Percentiles rank a stretch among this genome's conserved stretches.
Evolutionary conservation across 2,797 vertebrate genomes (phyloP).

Genomic region (Aeoliscus strigatus): DNA sequence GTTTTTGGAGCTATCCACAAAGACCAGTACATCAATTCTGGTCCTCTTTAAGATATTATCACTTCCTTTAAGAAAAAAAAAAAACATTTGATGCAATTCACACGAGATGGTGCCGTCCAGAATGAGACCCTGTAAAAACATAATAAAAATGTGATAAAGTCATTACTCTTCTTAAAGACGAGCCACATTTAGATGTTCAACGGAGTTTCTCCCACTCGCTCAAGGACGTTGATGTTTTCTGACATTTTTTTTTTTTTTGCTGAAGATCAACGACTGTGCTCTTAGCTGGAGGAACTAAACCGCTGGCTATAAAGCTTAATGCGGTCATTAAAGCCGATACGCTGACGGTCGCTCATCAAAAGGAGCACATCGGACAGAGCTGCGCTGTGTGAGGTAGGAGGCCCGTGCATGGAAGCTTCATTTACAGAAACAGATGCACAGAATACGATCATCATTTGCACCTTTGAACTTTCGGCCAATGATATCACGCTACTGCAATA

Average conservation of each 20-base stretch:
- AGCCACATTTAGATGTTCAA: conserved; percentile 4
- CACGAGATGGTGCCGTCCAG: not conserved
- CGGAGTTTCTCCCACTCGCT: conserved; percentile 16
- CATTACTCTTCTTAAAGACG: conserved; percentile 3
- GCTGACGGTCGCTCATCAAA: conserved; percentile 32
- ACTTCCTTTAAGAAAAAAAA: not conserved
- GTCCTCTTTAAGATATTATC: not conserved
- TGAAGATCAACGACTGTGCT: conserved; percentile 29
- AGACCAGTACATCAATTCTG: not conserved
- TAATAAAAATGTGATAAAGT: not conserved
- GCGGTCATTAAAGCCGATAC: conserved; percentile 47
- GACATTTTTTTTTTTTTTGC: conserved; percentile 44
- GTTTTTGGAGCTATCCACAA: too few relatives aligned
- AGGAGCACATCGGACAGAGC: conserved; percentile 26
- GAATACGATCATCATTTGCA: too few relatives aligned
- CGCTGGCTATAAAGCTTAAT: conserved; percentile 57
- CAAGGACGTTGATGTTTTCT: conserved; percentile 48
- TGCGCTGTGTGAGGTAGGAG: conserved; percentile 3
- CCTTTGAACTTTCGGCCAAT: too few relatives aligned
- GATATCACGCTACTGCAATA: too few relatives aligned
- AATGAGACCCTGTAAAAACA: not conserved
- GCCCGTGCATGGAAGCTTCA: too few relatives aligned
- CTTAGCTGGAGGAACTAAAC: conserved; percentile 45
- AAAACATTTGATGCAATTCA: not conserved
- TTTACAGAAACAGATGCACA: too few relatives aligned